phyloP scores from a whole-genome alignment of 2,113 vertebrate genomes.

The Pangasianodon hypophthalmus region DNA sequence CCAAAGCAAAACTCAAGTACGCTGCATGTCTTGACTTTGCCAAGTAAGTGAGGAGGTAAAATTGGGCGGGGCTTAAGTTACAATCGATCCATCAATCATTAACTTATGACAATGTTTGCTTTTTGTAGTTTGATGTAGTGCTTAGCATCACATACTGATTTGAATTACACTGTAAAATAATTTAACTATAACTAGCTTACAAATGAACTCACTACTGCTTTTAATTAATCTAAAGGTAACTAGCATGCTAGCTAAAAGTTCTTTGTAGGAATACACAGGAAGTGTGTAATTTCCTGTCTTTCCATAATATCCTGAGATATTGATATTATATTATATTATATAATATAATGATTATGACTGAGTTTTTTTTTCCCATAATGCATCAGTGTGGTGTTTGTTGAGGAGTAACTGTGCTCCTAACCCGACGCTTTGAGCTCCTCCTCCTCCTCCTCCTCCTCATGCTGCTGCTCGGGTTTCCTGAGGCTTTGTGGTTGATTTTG shows the following conservation, averaged over 20 bases:
- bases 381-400: background rate
- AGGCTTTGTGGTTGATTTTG: conserved; percentile 53
- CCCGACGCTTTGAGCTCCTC: background rate
- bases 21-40: background rate
- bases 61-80: background rate
- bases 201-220: background rate
- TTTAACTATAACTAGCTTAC: background rate
- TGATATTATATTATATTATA: background rate
- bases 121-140: background rate
- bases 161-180: background rate
- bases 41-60: background rate
- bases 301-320: background rate
- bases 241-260: background rate
- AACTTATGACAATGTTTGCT: background rate
- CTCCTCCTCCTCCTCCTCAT: background rate
- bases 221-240: background rate
- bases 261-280: background rate
- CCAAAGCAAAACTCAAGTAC: background rate
- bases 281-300: background rate
- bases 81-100: background rate
- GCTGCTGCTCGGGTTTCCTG: conserved; percentile 42
- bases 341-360: background rate
- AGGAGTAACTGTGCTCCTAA: background rate
- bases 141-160: background rate
- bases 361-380: background rate